Base-by-base conservation (phyloP, 2,888 invertebrate species). In the Buathra laborator region DNA sequence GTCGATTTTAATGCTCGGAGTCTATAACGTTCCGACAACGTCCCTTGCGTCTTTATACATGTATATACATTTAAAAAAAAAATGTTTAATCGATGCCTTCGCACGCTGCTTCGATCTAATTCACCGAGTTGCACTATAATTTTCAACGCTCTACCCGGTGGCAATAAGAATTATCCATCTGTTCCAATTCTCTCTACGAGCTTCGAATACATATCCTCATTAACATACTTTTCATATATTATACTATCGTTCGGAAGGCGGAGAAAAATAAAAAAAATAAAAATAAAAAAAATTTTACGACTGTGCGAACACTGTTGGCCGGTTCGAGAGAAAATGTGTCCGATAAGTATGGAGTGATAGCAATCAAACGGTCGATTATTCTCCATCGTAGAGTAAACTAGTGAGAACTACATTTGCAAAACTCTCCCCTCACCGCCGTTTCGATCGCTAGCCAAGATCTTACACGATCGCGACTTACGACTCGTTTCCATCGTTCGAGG, bases 351-450 rank as follows among this genome's bases (percentile, higher is more conserved):
- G 66, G 72, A 79, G 75, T 76, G 85, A 85, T 85, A 79, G 82
- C 82, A 80, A 85, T 85, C 82, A 64, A 79, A 71, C 71, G 79
- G 75, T 71, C 82, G 85, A 85, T 85, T 85, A 85, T 82, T 85
- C 59, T 62, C 16, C 59, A 12, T 56, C 53, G 68, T 53, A 71
- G 14, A n/a, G 24, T 51, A 48, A 48, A 64, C 24, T 4, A 53
- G 43, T 24, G 56, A 56, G 46, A 64, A 46, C 64, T 37, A 66
- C 48, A 80, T 70, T 79, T 79, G 70, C 70, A 70, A 79, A 79
- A 64, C 14, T 3, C 5, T 71, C 70, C 62, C 29, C 29, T 37
- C 16, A 1, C 9, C 37, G 37, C 37, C 2, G 37, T 7, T 37
- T 16, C 66, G 19, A 51, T 51, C 76, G n/a, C 51, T n/a, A 51